Percentiles rank a stretch among this genome's conserved stretches.
Conservation (phyloP, 2,113 vertebrate species). For the Paraplagusia blochii region DNA sequence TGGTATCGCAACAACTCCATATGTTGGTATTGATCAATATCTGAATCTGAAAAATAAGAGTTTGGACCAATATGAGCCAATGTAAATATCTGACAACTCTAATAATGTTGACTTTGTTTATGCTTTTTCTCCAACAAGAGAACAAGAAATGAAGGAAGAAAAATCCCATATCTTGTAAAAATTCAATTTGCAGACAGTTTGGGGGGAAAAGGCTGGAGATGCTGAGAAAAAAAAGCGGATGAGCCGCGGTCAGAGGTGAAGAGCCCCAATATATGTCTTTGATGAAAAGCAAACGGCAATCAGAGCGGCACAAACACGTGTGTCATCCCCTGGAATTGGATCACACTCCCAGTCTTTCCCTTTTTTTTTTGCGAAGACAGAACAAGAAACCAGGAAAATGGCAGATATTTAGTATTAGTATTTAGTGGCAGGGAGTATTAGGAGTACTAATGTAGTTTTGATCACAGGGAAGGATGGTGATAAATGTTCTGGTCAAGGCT, state of each 20-base stretch:
- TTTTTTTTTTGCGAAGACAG: slow-evolving; percentile 46
- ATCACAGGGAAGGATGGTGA: too few species aligned
- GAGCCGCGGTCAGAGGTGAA: slow-evolving; percentile 34
- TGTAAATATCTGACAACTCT: too few species aligned
- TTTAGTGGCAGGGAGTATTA: slow-evolving; percentile 56
- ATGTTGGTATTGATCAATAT: too few species aligned
- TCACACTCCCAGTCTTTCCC: slow-evolving; percentile 44
- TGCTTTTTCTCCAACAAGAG: too few species aligned
- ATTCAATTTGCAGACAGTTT: slow-evolving; percentile 20
- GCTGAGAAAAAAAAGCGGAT: slow-evolving; percentile 12
- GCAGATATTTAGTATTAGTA: slow-evolving; percentile 64
- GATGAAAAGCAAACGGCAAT: slow-evolving; percentile 77
- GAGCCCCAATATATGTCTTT: slow-evolving; percentile 57
- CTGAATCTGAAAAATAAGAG: too few species aligned
- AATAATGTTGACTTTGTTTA: too few species aligned
- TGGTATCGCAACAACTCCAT: too few species aligned
- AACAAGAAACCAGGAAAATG: slow-evolving; percentile 22
- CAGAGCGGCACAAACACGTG: slow-evolving; percentile 61
- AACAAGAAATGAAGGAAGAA: not conserved
- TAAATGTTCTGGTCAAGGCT: too few species aligned
- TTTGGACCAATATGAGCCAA: too few species aligned
- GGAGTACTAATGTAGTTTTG: not conserved
- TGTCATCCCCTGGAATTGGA: slow-evolving; percentile 62
- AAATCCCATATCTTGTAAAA: slow-evolving; percentile 9
- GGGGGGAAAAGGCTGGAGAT: slow-evolving; percentile 19